Evolutionary conservation across 2,113 vertebrate genomes (phyloP), one percentile per base, ranked within the genome.

Genomic region (Dipodomys spectabilis): DNA sequence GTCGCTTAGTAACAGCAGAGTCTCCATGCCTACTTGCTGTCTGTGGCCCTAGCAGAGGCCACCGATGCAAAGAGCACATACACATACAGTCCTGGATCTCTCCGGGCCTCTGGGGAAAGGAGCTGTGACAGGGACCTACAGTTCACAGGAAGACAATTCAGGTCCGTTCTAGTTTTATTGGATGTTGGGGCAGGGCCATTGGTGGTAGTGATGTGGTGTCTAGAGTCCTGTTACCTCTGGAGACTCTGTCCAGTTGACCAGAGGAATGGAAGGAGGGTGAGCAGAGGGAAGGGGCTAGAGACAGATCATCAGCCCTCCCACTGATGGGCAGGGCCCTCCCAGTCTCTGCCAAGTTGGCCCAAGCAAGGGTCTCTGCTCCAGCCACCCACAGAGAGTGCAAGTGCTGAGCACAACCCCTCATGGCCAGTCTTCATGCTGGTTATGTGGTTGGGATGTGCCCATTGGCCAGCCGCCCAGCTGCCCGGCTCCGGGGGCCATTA

Each of bases 401-500:
- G 30, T 1, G 2, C 69, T 18, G 11, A 69, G 49, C 60, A n/a
- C n/a, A 30, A 60, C 57, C 44, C 28, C 8, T 44, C 22, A 6
- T 11, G 4, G 79, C 77, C 62, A 82, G 72, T 45, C 71, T 11
- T 18, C 1, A 0, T 15, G 57, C 35, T 1, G 0, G 57, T 91
- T 98, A 98, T n/a, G 96, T 97, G 2, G 96, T 93, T 27, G 90
- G 89, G 30, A 82, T 2, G 0, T 98, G 96, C 35, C 97, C 83
- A 0, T 97, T 98, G 94, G 88, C 65, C 28, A 95, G 92, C 6
- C 28, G 95, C 39, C 90, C 67, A 3, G 82, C 85, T 32, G 0
- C 49, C 64, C 2, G 95, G 94, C 60, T 97, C 72, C 98, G 97
- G 39, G 97, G 98, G 65, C 99, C 97, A 72, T 98, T 69, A 0